phyloP scores from a whole-genome alignment of 2,888 invertebrate genomes.

The Callinectes sapidus region DNA sequence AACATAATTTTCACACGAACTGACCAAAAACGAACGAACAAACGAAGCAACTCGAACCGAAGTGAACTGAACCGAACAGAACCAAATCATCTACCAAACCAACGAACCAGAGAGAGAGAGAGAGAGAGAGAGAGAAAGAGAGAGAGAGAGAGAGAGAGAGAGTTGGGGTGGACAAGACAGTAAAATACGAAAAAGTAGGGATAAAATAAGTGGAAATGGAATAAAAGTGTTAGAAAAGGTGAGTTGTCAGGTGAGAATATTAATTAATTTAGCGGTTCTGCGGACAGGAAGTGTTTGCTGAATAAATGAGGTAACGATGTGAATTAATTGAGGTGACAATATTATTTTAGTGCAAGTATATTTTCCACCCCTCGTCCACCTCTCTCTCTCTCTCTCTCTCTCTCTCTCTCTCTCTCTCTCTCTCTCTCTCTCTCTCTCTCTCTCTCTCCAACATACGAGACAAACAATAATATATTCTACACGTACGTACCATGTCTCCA shows the following conservation, averaged over 20 bases:
- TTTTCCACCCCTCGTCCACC: neutral
- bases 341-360: neutral
- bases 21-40: too few species aligned
- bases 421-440: neutral
- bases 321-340: constrained; percentile 3
- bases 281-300: neutral
- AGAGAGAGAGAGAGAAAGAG: neutral
- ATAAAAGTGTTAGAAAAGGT: neutral
- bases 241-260: neutral
- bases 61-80: too few species aligned
- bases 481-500: neutral
- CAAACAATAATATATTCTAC: neutral
- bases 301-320: constrained; percentile 7
- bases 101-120: too few species aligned
- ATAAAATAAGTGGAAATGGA: neutral
- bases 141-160: neutral
- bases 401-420: constrained; percentile 22
- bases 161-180: neutral
- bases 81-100: too few species aligned
- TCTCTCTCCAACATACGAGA: neutral
- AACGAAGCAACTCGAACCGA: too few species aligned
- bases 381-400: constrained; percentile 2
- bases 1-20: too few species aligned
- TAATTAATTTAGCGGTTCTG: neutral
- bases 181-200: neutral